Evolutionary conservation across 2,113 vertebrate species (phyloP), one percentile per base, ranked within the genome.

Genomic region (Pheucticus melanocephalus): DNA sequence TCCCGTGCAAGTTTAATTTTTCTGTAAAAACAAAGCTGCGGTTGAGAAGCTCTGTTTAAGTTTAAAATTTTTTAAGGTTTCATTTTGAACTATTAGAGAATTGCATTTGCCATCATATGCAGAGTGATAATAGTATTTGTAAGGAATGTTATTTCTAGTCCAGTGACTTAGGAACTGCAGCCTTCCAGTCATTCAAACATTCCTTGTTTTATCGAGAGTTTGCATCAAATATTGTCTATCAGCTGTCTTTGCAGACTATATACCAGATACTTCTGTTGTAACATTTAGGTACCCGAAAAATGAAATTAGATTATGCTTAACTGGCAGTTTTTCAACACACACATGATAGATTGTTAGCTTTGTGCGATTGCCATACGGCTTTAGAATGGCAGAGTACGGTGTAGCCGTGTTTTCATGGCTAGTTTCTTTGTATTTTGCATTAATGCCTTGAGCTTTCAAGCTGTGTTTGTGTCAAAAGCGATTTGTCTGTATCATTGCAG

Each of bases 21-120:
- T 69, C 4, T 69, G 5, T 75, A 50, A 48, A 33, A 54, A 44
- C 5, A 64, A 48, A 8, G 5, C 22, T 53, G 6, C 3, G 0
- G 6, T 44, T 64, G 30, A 68, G 61, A 48, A 51, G 13, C n/a
- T 75, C 9, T 16, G 2, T 12, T 68, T 23, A 4, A 1, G 0
- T 53, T 8, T 42, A 23, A 24, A 6, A 12, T 15, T 37, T 71
- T 30, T 18, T 18, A 15, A 27, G 30, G 20, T 11, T n/a, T 73
- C 35, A 5, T 63, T 72, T 42, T 78, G 56, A 59, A 6, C 19
- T 27, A 1, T 6, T 9, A 15, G 15, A 66, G 12, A 16, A 9
- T 25, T 75, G 3, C 1, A 10, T 40, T 48, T 86, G 8, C n/a
- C 2, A 0, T 33, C 27, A 10, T 8, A 10, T 0, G 1, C 9